phyloP scores from a whole-genome alignment of 2,797 vertebrate genomes.

The Scolopax rusticola region DNA sequence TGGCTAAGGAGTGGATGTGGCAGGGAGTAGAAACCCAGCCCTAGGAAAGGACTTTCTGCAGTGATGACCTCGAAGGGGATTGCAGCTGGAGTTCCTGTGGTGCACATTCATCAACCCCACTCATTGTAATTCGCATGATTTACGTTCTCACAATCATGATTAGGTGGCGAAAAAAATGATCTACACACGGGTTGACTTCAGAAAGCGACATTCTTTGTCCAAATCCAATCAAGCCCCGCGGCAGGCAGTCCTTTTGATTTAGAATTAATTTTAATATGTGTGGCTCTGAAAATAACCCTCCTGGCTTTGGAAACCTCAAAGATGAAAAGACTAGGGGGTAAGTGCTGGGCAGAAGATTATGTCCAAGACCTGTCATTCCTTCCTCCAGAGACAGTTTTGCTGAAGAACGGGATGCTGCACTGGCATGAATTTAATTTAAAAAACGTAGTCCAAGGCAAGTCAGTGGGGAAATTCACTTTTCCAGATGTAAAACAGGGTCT shows the following conservation, averaged over 20 bases:
- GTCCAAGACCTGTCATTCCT: neutral
- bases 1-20: neutral
- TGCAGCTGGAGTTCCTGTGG: constrained; percentile 27
- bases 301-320: constrained; percentile 9
- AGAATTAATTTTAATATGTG: constrained; percentile 32
- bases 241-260: constrained; percentile 49
- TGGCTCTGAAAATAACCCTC: constrained; percentile 28
- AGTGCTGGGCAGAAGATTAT: neutral
- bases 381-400: neutral
- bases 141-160: constrained; percentile 47
- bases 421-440: neutral
- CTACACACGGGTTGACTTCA: neutral
- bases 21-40: neutral
- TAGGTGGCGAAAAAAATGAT: constrained; percentile 15
- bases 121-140: constrained; percentile 47
- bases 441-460: neutral
- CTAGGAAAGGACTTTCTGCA: neutral
- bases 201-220: constrained; percentile 51
- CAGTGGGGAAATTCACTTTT: neutral
- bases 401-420: neutral
- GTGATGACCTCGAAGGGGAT: neutral
- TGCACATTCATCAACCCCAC: neutral
- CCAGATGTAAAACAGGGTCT: neutral
- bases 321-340: neutral
- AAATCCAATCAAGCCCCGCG: constrained; percentile 29